Percentiles rank a stretch among this genome's conserved stretches.
Evolutionary conservation across 2,888 invertebrate genomes (phyloP).

Genomic region (Epiperipatus broadwayi): DNA sequence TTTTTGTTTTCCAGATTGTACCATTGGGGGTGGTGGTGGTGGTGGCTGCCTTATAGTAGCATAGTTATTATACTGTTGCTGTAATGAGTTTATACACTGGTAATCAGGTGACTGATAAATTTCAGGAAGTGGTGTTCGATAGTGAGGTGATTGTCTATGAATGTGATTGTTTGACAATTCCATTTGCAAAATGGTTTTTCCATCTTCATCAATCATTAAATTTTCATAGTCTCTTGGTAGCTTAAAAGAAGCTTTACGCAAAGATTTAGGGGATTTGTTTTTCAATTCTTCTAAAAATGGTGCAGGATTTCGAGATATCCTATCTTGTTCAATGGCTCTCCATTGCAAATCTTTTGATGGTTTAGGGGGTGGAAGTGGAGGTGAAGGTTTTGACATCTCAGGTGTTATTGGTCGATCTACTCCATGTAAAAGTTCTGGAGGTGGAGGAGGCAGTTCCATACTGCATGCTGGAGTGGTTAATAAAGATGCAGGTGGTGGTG

Average conservation of each 20-base stretch:
- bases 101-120: constrained; percentile 17
- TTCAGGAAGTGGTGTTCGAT: constrained; percentile 35
- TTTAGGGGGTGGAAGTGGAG: constrained; percentile 17
- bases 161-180: no score
- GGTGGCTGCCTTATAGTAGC: no score
- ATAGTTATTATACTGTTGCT: no score
- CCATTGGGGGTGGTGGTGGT: no score
- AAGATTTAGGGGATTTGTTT: constrained; percentile 14
- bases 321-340: constrained; percentile 7
- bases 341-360: constrained; percentile 14
- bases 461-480: constrained; percentile 41
- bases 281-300: constrained; percentile 13
- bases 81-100: no score
- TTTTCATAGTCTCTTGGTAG: no score
- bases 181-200: no score
- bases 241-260: no score
- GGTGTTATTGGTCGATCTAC: constrained; percentile 11
- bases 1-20: constrained; percentile 13
- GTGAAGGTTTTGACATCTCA: constrained; percentile 14
- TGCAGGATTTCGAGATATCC: constrained; percentile 14
- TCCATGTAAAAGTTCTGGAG: constrained; percentile 21
- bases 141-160: constrained; percentile 54
- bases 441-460: constrained; percentile 23
- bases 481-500: constrained; percentile 13
- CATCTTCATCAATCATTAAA: no score